Evolutionary conservation across 2,888 invertebrate species (phyloP).

Genomic region (Trypoxylon attenuatum): DNA sequence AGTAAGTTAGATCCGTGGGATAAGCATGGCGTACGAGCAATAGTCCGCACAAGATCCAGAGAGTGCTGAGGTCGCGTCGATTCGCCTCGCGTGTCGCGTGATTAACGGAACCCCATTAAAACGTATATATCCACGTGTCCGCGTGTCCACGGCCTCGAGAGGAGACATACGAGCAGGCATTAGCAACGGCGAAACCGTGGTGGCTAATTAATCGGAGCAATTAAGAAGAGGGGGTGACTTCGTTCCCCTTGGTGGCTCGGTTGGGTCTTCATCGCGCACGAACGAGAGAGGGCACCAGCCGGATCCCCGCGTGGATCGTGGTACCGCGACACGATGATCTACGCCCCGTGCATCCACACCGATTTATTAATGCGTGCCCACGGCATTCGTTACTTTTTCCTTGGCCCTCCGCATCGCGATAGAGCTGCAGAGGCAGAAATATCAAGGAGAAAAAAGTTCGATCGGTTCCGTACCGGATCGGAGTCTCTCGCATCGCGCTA

Average conservation of each 20-base stretch:
- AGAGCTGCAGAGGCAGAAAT: neutral
- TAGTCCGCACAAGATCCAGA: neutral
- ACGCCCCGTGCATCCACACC: conserved; percentile 55
- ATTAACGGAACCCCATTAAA: conserved; percentile 62
- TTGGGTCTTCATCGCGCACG: conserved; percentile 1
- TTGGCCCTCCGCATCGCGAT: conserved; percentile 26
- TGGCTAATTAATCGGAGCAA: conserved; percentile 72
- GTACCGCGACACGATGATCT: conserved; percentile 65
- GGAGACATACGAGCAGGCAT: conserved; percentile 66
- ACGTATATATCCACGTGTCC: conserved; percentile 52
- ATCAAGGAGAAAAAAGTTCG: conserved; percentile 7
- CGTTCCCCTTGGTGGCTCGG: conserved; percentile 1
- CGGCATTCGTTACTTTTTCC: conserved; percentile 46
- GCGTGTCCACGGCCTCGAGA: conserved; percentile 41
- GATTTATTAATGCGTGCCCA: conserved; percentile 63
- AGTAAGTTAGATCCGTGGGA: neutral
- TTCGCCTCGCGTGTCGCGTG: conserved; percentile 55
- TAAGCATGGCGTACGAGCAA: neutral
- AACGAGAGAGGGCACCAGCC: conserved; percentile 29
- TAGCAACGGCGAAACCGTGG: conserved; percentile 64
- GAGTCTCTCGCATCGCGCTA: conserved; percentile 18
- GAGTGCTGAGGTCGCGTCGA: neutral
- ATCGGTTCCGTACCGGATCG: conserved; percentile 25
- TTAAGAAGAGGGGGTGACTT: conserved; percentile 59
- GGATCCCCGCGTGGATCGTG: conserved; percentile 47